A percentile compares a stretch with the other conserved stretches of the same genome.
Evolutionary conservation across 2,113 vertebrate species (phyloP).

Genomic region (Corythaeola cristata): DNA sequence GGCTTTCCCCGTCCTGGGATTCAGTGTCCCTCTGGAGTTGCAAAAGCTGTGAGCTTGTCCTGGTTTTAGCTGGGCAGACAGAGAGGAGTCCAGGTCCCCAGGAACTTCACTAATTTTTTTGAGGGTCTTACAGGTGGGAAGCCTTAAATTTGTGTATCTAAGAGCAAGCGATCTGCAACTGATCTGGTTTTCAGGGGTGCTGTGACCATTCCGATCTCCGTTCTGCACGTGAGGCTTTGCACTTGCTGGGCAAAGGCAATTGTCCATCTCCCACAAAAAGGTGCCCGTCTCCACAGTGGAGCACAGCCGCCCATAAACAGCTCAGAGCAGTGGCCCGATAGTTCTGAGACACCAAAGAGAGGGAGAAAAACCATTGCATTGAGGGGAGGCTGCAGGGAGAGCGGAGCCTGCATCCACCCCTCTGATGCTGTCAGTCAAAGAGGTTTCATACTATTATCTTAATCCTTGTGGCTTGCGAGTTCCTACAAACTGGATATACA

Average conservation of each 20-base stretch:
- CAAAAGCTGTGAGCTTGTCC: neutral
- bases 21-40: neutral
- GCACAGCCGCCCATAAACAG: neutral
- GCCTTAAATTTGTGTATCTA: neutral
- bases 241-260: neutral
- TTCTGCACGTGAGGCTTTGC: neutral
- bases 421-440: neutral
- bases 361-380: neutral
- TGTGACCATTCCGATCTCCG: neutral
- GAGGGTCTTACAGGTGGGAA: neutral
- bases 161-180: neutral
- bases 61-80: neutral
- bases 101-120: neutral
- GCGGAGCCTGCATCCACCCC: neutral
- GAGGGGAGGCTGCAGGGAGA: neutral
- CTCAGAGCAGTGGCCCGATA: neutral
- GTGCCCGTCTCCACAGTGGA: neutral
- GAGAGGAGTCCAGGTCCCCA: neutral
- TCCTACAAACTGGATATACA: neutral
- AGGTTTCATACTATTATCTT: neutral
- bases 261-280: neutral
- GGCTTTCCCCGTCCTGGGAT: neutral
- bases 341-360: neutral
- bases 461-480: neutral
- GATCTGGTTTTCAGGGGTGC: neutral